phyloP scores from a whole-genome alignment of 2,888 invertebrate species.

The Dinocampus coccinellae region DNA sequence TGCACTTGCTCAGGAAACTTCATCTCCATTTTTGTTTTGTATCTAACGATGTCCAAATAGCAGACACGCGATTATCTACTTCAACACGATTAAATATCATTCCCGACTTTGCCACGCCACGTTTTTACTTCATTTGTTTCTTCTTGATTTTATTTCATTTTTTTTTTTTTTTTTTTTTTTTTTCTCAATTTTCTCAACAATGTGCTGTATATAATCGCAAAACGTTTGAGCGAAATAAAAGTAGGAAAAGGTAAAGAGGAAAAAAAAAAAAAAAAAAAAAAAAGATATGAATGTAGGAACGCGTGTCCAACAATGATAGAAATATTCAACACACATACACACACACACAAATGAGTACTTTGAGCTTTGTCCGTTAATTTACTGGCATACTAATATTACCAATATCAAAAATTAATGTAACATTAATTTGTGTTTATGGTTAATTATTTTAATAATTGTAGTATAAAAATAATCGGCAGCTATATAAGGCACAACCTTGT shows the following conservation, averaged over 20 bases:
- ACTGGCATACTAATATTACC: neutral
- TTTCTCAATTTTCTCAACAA: neutral
- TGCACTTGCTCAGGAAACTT: conserved; percentile 30
- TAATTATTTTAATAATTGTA: neutral
- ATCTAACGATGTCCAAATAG: conserved; percentile 15
- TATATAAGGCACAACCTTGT: conserved; percentile 12
- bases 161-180: neutral
- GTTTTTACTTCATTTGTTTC: neutral
- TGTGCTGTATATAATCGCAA: neutral
- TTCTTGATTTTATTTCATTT: neutral
- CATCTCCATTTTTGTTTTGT: conserved; percentile 27
- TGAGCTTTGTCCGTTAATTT: neutral
- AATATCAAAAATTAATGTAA: neutral
- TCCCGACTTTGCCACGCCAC: conserved; percentile 6
- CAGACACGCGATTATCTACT: neutral
- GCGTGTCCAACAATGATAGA: neutral
- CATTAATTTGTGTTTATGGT: neutral
- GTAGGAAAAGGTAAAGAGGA: neutral
- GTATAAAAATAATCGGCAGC: neutral
- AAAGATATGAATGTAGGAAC: neutral
- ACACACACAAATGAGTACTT: neutral
- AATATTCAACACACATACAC: neutral
- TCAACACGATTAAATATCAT: conserved; percentile 15
- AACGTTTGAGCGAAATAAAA: no score
- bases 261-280: neutral